A percentile compares a stretch with the other conserved stretches of the same genome.
Conservation (phyloP, 2,797 vertebrate species). For the Pangasius krempfi region DNA sequence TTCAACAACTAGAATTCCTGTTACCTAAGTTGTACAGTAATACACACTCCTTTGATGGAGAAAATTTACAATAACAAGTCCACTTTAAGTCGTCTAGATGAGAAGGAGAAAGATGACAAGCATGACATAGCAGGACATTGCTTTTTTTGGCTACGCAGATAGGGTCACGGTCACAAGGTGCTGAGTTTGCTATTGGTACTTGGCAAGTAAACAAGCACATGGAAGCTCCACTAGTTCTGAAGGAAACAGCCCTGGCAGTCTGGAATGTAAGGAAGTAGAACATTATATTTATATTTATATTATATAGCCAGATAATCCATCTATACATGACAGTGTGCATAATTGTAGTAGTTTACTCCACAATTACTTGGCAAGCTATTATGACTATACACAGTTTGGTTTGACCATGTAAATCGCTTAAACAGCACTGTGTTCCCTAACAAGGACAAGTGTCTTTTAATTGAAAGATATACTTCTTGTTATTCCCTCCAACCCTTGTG, state of each 20-base stretch:
- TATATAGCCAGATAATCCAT: neutral
- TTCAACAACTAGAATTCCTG: neutral
- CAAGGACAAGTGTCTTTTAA: neutral
- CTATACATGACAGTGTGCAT: neutral
- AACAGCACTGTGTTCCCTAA: slow-evolving; percentile 2
- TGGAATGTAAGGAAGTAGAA: neutral
- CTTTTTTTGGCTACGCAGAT: neutral
- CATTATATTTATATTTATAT: too few species aligned
- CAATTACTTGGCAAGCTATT: slow-evolving; percentile 3
- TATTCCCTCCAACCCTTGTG: neutral
- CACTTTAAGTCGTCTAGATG: neutral
- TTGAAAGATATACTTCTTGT: neutral
- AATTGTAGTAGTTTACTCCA: neutral
- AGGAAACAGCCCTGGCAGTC: neutral
- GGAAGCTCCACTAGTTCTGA: neutral
- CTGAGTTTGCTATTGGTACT: neutral
- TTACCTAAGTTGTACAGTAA: neutral
- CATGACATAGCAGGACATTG: too few species aligned
- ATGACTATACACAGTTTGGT: neutral
- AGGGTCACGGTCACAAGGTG: neutral
- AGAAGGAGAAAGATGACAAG: neutral
- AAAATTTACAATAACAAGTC: neutral
- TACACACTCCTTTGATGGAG: neutral
- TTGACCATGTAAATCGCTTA: slow-evolving; percentile 6
- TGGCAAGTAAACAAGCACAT: slow-evolving; percentile 19